Conservation (phyloP, 2,113 vertebrate species). For the Pelmatolapia mariae region DNA sequence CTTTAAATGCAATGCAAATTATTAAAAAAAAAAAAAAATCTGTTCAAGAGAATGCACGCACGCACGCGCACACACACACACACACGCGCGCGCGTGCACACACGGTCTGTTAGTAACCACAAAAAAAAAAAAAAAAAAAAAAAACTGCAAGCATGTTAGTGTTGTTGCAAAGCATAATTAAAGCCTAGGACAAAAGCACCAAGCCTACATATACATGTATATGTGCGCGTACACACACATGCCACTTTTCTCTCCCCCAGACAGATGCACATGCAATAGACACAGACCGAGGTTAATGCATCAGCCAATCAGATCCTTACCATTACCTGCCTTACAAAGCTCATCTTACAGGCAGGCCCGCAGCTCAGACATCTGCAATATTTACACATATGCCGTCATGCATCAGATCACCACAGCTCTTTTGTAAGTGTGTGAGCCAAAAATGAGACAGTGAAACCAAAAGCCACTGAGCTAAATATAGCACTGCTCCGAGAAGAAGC, state of each 20-base stretch:
- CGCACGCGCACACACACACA: neutral
- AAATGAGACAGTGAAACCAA: conserved; percentile 36
- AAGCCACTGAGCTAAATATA: conserved; percentile 23
- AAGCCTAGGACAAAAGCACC: neutral
- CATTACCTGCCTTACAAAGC: conserved; percentile 82
- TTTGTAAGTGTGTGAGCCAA: conserved; percentile 19
- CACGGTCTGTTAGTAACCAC: neutral
- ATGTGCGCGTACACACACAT: neutral
- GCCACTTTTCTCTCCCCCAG: neutral
- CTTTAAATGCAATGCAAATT: neutral
- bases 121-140: neutral
- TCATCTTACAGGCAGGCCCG: conserved; percentile 85
- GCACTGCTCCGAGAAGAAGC: neutral
- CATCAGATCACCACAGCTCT: conserved; percentile 62
- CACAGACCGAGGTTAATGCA: neutral
- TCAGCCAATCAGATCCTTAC: conserved; percentile 83
- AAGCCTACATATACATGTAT: neutral
- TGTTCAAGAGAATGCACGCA: neutral
- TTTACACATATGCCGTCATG: conserved; percentile 87
- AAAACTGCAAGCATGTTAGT: conserved; percentile 70
- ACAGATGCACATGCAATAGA: neutral
- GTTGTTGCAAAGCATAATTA: conserved; percentile 55
- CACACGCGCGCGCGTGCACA: neutral
- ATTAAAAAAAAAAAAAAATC: neutral
- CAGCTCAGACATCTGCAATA: conserved; percentile 96